phyloP scores from a whole-genome alignment of 2,113 vertebrate genomes.

The Sterrhoptilus dennistouni region DNA sequence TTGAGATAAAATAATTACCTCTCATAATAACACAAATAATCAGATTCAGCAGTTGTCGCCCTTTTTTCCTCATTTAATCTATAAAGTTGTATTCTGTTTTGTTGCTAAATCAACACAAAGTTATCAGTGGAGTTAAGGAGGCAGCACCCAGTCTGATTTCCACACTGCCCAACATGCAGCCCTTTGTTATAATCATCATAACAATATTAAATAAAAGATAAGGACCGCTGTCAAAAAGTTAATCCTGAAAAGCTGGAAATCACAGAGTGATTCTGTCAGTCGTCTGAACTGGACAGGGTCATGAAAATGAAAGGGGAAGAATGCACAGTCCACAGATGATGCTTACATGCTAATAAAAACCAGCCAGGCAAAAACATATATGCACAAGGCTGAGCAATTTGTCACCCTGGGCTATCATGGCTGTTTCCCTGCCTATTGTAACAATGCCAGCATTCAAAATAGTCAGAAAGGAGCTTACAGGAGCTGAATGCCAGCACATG shows the following conservation, averaged over 20 bases:
- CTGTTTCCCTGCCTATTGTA: conserved; percentile 67
- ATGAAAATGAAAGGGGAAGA: conserved; percentile 55
- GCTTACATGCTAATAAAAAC: conserved; percentile 65
- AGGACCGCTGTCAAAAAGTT: background rate
- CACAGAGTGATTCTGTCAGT: background rate
- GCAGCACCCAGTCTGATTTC: background rate
- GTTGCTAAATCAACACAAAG: background rate
- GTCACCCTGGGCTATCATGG: conserved; percentile 67
- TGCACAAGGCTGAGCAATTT: conserved; percentile 68
- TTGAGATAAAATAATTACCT: background rate
- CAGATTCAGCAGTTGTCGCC: background rate
- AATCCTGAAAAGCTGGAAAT: conserved; percentile 9
- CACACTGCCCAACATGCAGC: background rate
- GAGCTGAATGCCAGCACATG: conserved; percentile 71
- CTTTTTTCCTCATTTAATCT: background rate
- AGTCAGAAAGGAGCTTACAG: conserved; percentile 67
- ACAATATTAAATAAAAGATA: conserved; percentile 37
- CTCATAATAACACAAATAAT: background rate
- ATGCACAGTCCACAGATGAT: background rate
- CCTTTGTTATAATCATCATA: background rate
- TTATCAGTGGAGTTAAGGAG: background rate
- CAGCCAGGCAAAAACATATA: conserved; percentile 69
- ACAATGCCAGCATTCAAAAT: conserved; percentile 71
- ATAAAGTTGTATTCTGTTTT: background rate
- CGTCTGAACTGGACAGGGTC: background rate